Evolutionary conservation across 2,797 vertebrate species (phyloP), one percentile per base, ranked within the genome.

Genomic region (Cichlasoma orientale): DNA sequence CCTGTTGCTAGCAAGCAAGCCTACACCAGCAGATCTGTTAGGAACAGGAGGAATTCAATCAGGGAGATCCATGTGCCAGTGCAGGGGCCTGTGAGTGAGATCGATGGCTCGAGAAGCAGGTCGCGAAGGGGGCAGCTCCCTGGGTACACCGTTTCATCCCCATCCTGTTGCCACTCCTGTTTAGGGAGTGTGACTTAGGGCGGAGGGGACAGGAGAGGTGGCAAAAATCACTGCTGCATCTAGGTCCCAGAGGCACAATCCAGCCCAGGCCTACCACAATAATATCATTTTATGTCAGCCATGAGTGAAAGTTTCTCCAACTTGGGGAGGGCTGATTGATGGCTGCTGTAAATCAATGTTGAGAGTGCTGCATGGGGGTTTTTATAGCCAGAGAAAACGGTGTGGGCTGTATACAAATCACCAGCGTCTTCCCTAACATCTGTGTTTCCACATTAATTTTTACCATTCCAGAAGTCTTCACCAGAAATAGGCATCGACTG

Each of bases 251-350:
- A 68, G 79, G 88, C 73, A 72, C 74, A 38, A 68, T 77, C 74
- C 81, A 18, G 56, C 61, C 73, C 70, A 8, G 68, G 55, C 63
- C 81, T 14, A 70, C 73, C 77, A 75, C 76, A 80, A 82, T 87
- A 84, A 90, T 86, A 89, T 87, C 58, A 88, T 88, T 92, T 90
- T 68, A 89, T 86, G 81, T 91, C 91, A 87, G 85, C 82, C 56
- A 13, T 75, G 88, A 88, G 83, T 82, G 80, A 90, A 89, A 84
- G 90, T 90, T 92, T 90, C 82, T 82, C 77, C 88, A 74, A 87
- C 81, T 88, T 58, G 74, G 77, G 81, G 58, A 82, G 70, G 59
- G 72, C 73, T 89, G 91, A 92, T 91, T 89, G 90, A 93, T 92
- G 88, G 88, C 72, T 75, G 83, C 25, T 82, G 91, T 92, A 90